Evolutionary conservation across 1,140 invertebrate species (phyloP).

Genomic region (Drosophila parvula): DNA sequence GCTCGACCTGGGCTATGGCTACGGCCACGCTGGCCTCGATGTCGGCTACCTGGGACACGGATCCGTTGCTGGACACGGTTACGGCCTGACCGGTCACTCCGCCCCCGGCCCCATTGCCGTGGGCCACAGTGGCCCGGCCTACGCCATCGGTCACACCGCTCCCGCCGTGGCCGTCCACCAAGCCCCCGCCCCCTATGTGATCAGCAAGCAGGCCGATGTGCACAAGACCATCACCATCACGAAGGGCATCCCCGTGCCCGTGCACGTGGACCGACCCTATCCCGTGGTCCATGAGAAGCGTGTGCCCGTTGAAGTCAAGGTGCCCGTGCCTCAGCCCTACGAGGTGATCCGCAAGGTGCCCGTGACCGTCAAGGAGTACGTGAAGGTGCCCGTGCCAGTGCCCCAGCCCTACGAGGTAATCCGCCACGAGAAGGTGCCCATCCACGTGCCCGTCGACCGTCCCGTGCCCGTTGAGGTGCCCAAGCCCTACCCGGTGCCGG

Average conservation of each 20-base stretch:
- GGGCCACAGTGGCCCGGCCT: constrained; percentile 60
- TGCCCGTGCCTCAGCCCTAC: constrained; percentile 87
- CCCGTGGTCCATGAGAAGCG: constrained; percentile 87
- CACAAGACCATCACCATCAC: constrained; percentile 90
- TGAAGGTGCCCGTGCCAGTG: constrained; percentile 88
- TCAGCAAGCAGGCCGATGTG: constrained; percentile 86
- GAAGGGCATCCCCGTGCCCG: constrained; percentile 88
- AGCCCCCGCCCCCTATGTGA: constrained; percentile 74
- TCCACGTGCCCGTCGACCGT: constrained; percentile 86
- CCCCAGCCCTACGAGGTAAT: constrained; percentile 89
- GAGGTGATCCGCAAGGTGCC: constrained; percentile 88
- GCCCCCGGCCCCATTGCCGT: constrained; percentile 61
- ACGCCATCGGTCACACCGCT: constrained; percentile 38
- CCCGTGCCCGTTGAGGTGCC: constrained; percentile 89
- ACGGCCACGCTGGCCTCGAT: constrained; percentile 86
- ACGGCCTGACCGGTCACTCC: constrained; percentile 67
- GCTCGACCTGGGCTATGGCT: constrained; percentile 86
- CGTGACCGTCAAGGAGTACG: constrained; percentile 88
- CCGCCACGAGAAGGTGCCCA: constrained; percentile 88
- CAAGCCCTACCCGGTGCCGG: constrained; percentile 89
- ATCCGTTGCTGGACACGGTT: constrained; percentile 86
- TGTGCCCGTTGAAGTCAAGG: constrained; percentile 87
- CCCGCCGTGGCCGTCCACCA: constrained; percentile 62
- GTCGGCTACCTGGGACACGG: constrained; percentile 87
- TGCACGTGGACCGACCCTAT: constrained; percentile 87